Conservation (phyloP, 2,113 vertebrate genomes). For the Fulmarus glacialis region DNA sequence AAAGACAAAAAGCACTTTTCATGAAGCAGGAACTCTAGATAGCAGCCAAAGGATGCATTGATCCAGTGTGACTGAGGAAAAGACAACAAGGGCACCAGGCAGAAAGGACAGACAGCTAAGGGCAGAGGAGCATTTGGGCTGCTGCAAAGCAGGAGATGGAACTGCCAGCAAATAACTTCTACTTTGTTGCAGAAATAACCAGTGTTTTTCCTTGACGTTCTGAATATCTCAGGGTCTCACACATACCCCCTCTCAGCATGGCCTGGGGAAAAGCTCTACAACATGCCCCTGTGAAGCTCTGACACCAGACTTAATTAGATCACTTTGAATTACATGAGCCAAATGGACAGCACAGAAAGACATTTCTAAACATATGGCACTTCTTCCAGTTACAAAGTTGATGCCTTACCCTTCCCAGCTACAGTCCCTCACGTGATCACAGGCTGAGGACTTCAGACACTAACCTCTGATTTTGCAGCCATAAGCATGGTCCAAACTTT, state of each 20-base stretch:
- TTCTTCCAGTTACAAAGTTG: neutral
- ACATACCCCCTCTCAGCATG: neutral
- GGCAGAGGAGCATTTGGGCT: neutral
- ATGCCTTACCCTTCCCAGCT: neutral
- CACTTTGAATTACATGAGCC: neutral
- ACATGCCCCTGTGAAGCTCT: neutral
- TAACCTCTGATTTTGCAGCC: constrained; percentile 97
- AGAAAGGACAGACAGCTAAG: neutral
- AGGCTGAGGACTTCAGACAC: neutral
- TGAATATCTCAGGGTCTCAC: neutral
- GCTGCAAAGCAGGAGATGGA: neutral
- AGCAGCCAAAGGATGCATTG: neutral
- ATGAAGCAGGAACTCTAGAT: neutral
- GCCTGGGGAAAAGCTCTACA: neutral
- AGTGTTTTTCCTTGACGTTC: neutral
- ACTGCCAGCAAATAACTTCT: neutral
- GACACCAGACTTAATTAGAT: neutral
- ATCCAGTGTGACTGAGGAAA: neutral
- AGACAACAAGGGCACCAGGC: neutral
- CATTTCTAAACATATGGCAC: accelerated
- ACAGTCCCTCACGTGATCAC: neutral
- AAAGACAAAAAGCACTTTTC: neutral
- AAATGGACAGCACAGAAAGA: neutral
- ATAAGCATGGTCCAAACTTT: constrained; percentile 99
- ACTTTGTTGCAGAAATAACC: neutral